These are phyloP conservation scores for Rhyacophila brunnea DNA, from an alignment of 1,140 invertebrate genomes.

Conservation along the genomic window DNA sequence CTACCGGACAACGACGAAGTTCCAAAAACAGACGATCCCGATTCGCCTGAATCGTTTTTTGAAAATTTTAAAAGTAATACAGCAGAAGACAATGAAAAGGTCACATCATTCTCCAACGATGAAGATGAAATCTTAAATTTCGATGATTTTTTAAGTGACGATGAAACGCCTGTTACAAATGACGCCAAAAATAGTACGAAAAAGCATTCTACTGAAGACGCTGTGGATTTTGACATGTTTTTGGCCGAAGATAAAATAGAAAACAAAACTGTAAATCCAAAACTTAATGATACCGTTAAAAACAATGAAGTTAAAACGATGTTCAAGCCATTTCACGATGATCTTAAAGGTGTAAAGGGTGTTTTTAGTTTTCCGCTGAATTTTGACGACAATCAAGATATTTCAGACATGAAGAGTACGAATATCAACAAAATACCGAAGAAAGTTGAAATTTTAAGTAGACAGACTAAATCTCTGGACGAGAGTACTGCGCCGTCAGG, in stretches of 20 bases:
- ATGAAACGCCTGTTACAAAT: not conserved
- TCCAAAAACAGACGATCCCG: not conserved
- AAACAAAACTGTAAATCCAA: slow-evolving; percentile 31
- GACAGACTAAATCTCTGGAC: slow-evolving; percentile 23
- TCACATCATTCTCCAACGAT: not conserved
- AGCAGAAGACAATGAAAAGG: too few relatives aligned
- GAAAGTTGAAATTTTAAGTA: slow-evolving; percentile 13
- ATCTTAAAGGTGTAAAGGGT: not conserved
- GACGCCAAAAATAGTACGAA: not conserved
- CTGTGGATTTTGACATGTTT: too few relatives aligned
- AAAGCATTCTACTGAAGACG: not conserved
- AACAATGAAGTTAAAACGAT: too few relatives aligned
- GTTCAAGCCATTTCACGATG: slow-evolving; percentile 11
- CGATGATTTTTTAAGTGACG: slow-evolving; percentile 11
- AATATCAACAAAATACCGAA: slow-evolving; percentile 32
- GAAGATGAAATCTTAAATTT: slow-evolving; percentile 15
- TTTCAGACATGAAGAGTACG: not conserved
- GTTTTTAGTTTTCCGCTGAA: slow-evolving; percentile 4
- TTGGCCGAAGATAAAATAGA: too few relatives aligned
- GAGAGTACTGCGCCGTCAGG: slow-evolving; percentile 5
- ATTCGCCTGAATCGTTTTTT: too few relatives aligned
- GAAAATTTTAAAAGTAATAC: too few relatives aligned
- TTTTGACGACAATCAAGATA: not conserved
- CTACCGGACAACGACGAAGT: not conserved
- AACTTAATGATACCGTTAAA: too few relatives aligned